Percentiles rank a stretch among this genome's conserved stretches.
Conservation (phyloP, 2,797 vertebrate species). For the Acestrorhynchus altus region DNA sequence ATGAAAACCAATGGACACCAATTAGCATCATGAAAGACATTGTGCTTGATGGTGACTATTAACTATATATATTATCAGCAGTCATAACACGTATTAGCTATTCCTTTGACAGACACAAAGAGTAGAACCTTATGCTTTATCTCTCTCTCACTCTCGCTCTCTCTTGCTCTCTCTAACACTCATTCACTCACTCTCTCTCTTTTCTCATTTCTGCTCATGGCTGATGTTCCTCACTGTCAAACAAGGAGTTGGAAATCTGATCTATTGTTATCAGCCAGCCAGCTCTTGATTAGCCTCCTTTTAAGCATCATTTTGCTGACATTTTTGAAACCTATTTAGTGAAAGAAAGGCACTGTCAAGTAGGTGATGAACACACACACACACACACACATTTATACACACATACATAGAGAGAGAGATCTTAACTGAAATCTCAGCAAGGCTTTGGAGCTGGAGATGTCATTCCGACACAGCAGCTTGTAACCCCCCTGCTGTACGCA, state of each 20-base stretch:
- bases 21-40: not conserved
- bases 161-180: not conserved
- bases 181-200: not conserved
- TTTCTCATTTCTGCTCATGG: not conserved
- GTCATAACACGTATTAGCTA: too few relatives aligned
- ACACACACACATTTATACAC: too few relatives aligned
- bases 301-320: not conserved
- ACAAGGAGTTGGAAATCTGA: slow-evolving; percentile 2
- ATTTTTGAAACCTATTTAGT: not conserved
- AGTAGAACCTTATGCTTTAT: slow-evolving; percentile 21
- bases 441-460: slow-evolving; percentile 44
- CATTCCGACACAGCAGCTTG: slow-evolving; percentile 30
- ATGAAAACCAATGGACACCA: not conserved
- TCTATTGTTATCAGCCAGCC: slow-evolving; percentile 10
- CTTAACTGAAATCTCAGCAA: slow-evolving; percentile 17
- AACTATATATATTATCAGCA: too few relatives aligned
- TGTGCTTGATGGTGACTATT: not conserved
- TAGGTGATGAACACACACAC: not conserved
- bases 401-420: too few relatives aligned
- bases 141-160: not conserved
- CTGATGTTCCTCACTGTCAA: not conserved
- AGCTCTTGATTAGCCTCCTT: not conserved
- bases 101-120: not conserved
- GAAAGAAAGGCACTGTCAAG: not conserved
- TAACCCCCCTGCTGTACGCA: slow-evolving; percentile 42